A percentile compares a stretch with the other conserved stretches of the same genome.
Evolutionary conservation across 2,888 invertebrate genomes (phyloP).

Genomic region (Mayetiola destructor): DNA sequence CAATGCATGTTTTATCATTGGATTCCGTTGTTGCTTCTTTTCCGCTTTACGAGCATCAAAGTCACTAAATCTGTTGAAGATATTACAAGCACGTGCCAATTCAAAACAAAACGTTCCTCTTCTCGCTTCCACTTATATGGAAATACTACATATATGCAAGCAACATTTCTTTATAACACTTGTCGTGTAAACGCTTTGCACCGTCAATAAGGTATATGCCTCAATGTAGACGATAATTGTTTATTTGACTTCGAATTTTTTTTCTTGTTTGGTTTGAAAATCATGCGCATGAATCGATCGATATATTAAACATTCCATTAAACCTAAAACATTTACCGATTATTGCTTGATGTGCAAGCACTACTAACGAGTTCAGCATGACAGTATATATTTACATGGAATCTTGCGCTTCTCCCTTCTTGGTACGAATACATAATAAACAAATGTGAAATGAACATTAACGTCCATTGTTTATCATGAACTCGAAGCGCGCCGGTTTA

Average conservation of each 20-base stretch:
- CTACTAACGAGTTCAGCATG: no score
- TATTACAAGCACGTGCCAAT: slow-evolving; percentile 14
- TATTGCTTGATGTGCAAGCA: no score
- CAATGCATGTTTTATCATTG: neutral
- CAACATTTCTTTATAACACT: no score
- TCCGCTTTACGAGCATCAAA: neutral
- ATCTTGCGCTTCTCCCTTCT: neutral
- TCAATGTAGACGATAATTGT: no score
- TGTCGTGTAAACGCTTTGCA: neutral
- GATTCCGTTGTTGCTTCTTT: neutral
- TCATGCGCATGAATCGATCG: neutral
- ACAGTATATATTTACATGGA: no score
- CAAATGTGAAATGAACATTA: neutral
- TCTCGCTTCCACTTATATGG: neutral
- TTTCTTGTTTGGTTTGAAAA: neutral
- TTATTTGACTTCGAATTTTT: neutral
- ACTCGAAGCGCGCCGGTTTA: no score
- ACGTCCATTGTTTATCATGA: no score
- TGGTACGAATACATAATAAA: neutral
- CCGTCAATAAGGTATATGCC: neutral
- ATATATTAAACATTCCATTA: slow-evolving; percentile 9
- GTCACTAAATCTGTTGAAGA: slow-evolving; percentile 11
- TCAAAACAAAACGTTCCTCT: neutral
- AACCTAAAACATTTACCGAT: no score
- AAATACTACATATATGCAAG: no score